Conservation (phyloP, 2,888 invertebrate genomes). For the Scaptomyza cyrtandrae region DNA sequence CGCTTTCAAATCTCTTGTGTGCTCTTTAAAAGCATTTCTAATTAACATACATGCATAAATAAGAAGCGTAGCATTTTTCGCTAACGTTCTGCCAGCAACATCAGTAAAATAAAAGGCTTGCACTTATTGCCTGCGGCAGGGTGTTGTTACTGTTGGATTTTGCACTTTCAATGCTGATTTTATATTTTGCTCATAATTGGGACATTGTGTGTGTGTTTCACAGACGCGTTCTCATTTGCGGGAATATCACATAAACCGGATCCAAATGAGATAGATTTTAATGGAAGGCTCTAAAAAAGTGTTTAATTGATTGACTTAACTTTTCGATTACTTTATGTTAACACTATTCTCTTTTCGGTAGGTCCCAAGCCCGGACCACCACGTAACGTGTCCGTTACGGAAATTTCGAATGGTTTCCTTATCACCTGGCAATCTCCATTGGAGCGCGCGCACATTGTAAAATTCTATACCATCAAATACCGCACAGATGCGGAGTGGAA, state of each 20-base stretch:
- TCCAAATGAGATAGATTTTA: background rate
- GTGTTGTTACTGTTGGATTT: background rate
- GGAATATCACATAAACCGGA: background rate
- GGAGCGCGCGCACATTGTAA: conserved; percentile 92
- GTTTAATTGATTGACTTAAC: background rate
- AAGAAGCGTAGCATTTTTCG: conserved; percentile 64
- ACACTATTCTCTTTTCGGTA: conserved; percentile 79
- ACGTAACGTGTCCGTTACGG: conserved; percentile 94
- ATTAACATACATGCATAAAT: conserved; percentile 78
- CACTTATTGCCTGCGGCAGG: conserved; percentile 53
- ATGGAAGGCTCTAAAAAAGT: background rate
- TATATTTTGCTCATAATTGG: conserved; percentile 34
- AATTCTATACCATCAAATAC: conserved; percentile 96
- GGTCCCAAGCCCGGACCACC: conserved; percentile 97
- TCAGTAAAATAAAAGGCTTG: conserved; percentile 57
- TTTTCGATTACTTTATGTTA: background rate
- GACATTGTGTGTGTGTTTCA: background rate
- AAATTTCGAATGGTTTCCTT: conserved; percentile 94
- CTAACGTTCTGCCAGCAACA: conserved; percentile 36
- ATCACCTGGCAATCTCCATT: conserved; percentile 95
- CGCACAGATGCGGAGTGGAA: conserved; percentile 95
- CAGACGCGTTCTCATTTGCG: background rate
- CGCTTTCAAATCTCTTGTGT: conserved; percentile 75
- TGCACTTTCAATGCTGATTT: conserved; percentile 1
- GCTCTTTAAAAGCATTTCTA: conserved; percentile 77